A percentile compares a stretch with the other conserved stretches of the same genome.
These are phyloP conservation scores for Xiphorhynchus erythropygius DNA, from an alignment of 2,797 vertebrate species.

Conservation along the genomic window DNA sequence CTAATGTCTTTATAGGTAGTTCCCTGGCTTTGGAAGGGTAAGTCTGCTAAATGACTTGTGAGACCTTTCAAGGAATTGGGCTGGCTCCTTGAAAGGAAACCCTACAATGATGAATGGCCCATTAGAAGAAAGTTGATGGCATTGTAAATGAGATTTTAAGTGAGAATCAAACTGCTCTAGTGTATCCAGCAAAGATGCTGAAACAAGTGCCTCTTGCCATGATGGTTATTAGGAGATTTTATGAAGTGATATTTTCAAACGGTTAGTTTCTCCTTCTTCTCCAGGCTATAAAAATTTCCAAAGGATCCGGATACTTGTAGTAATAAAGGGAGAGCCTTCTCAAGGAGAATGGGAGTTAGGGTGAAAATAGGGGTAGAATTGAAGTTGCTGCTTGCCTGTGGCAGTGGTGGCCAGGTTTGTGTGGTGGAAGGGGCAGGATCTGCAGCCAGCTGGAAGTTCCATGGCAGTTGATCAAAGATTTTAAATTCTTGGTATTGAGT, in stretches of 20 bases:
- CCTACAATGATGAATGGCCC: conserved; percentile 36
- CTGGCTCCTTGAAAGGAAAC: conserved; percentile 54
- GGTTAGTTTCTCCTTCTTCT: background rate
- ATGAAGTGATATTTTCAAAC: conserved; percentile 44
- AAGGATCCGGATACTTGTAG: background rate
- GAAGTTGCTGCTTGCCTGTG: background rate
- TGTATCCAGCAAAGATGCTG: conserved; percentile 29
- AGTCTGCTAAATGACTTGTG: background rate
- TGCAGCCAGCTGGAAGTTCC: conserved; percentile 28
- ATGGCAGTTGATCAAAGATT: background rate
- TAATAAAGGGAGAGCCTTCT: background rate
- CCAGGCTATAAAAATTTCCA: background rate
- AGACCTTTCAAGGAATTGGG: background rate
- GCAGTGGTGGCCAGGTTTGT: background rate
- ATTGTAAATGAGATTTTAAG: conserved; percentile 49
- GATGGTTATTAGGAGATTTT: conserved; percentile 53
- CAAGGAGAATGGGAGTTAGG: background rate
- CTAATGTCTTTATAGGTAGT: background rate
- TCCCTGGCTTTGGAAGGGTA: background rate
- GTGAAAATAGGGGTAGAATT: background rate
- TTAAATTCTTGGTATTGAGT: conserved; percentile 4
- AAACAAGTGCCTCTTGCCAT: conserved; percentile 21
- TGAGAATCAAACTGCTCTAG: conserved; percentile 53
- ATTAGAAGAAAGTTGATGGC: conserved; percentile 43
- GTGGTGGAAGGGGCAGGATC: background rate